Base-by-base conservation (phyloP, 2,113 vertebrate species). In the Hippotragus niger region DNA sequence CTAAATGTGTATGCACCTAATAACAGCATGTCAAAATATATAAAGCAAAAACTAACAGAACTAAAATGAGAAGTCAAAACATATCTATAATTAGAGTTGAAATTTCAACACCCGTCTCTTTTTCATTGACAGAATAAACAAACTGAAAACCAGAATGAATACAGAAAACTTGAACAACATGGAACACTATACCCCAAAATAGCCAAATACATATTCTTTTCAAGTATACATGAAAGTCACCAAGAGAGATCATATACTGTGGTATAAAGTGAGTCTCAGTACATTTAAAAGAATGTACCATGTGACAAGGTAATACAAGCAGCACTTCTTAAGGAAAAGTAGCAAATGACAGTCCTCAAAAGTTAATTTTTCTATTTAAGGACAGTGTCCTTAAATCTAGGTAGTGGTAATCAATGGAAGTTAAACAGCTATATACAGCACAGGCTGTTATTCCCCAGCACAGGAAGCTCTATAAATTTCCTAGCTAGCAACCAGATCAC, bases 151-250 rank as follows among this genome's bases (percentile, higher is more conserved):
- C 40, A 60, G 27, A n/a, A 31, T 15, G 47, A 40, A 62, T 40
- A 78, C 0, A 52, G 21, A 88, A 82, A 29, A 95, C 36, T 40
- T 83, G 55, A 92, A 90, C 43, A 91, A 80, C 25, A 76, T 16
- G 33, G 55, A 83, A 57, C 82, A 93, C 6, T 45, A 74, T 19
- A 92, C 12, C 19, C 31, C 50, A 86, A 29, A 53, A 82, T 1
- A 93, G 53, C 33, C 31, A 89, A 91, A 92, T 27, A 50, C 7
- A 67, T 78, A 80, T 94, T 93, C 29, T 97, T 93, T 90, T 91
- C 13, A 91, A 71, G 27, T 60, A 90, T 8, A 85, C 43, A 76
- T 7, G 33, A 47, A 86, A 90, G 9, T 84, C 58, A 52, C 55
- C 64, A 91, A 94, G 78, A 92, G 1, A 94, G 82, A 92, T 4